Evolutionary conservation across 1,140 invertebrate species (phyloP), one percentile per base, ranked within the genome.

Genomic region (Drosophila burlai): DNA sequence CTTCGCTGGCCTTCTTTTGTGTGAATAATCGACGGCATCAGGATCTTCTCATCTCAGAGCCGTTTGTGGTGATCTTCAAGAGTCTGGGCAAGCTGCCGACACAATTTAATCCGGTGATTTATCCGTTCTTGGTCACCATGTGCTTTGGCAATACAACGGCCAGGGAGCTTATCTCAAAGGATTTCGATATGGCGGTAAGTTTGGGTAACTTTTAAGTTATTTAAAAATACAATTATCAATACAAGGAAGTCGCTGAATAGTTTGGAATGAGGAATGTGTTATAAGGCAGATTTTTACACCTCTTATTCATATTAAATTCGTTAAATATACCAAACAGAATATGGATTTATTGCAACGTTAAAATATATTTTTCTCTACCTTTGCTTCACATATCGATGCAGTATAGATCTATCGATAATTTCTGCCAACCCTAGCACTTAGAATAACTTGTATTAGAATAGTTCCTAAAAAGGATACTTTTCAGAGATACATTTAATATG

Each of bases 51-150:
- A 78, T 83, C 40, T 81, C 85, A n/a, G 92, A 93, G 15, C 91
- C 74, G 36, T 93, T 78, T 72, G 73, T 73, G n/a, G 79, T 74
- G 54, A 93, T 93, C 45, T 83, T 93, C 43, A 93, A 93, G 76
- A 83, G 60, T 66, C 61, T 93, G 69, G 76, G 80, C 58, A 93
- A 93, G 65, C 58, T 93, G 57, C 76, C 92, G 15, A 62, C 71
- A 29, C 57, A 89, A 34, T 93, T 98, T 38, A 96, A 96, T 62
- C 94, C 94, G 52, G 95, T 97, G 34, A 95, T 99, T 29, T 97
- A 98, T 93, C 98, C 98, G 2, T 98, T 97, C 1, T 94, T 99
- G 38, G 95, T 98, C 61, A 95, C 96, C 13, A 75, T 92, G 34
- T 93, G 74, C 57, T 84, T 76, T 46, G 76, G 91, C 57, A 92